Evolutionary conservation across 2,888 invertebrate genomes (phyloP).

Genomic region (Epistrophella euchroma): DNA sequence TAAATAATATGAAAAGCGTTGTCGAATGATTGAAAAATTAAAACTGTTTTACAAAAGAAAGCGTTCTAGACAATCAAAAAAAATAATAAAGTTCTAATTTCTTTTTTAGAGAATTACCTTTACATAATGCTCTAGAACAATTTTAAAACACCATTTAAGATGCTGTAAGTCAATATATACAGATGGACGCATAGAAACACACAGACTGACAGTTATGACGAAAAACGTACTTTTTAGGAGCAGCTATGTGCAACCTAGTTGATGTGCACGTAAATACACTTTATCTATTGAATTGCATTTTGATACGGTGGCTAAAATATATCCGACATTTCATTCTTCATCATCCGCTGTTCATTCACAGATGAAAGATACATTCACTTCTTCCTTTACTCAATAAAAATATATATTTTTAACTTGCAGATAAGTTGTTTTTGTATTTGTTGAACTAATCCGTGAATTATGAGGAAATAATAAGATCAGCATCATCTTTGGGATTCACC

Average conservation of each 20-base stretch:
- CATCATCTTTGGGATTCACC: slow-evolving; percentile 15
- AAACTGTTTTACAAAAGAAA: too few species aligned
- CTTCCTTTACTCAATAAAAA: background rate
- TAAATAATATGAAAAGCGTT: too few species aligned
- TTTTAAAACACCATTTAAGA: too few species aligned
- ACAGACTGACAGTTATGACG: background rate
- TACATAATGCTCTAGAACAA: too few species aligned
- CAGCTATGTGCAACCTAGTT: background rate
- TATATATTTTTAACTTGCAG: background rate
- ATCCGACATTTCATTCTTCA: slow-evolving; percentile 7
- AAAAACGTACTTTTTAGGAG: background rate
- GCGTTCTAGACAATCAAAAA: too few species aligned
- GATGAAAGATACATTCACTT: slow-evolving; percentile 13
- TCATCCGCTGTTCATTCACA: slow-evolving; percentile 2
- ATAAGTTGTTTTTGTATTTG: background rate
- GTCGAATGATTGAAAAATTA: too few species aligned
- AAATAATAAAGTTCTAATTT: too few species aligned
- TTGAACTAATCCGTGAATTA: slow-evolving; percentile 4
- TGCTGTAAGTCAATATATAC: too few species aligned
- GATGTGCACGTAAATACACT: too few species aligned
- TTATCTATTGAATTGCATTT: background rate
- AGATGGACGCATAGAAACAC: too few species aligned
- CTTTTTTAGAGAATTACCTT: too few species aligned
- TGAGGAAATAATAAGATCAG: background rate
- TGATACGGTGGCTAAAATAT: background rate